Evolutionary conservation across 2,888 invertebrate species (phyloP).

Genomic region (Maniola hyperantus): DNA sequence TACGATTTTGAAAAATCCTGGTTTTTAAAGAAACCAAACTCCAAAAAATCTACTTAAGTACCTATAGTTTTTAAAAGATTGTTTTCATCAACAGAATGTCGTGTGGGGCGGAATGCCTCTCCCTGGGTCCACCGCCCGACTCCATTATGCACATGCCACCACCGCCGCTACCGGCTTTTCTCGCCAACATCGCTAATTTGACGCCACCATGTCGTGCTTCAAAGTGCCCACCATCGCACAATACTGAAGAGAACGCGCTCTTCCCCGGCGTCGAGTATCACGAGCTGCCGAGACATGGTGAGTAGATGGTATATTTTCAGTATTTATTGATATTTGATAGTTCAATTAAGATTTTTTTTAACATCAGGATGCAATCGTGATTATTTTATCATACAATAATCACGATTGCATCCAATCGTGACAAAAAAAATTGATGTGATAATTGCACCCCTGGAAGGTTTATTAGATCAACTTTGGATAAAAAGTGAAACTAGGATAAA

Average conservation of each 20-base stretch:
- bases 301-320: slow-evolving; percentile 33
- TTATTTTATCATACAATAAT: too few species aligned
- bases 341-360: too few species aligned
- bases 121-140: slow-evolving; percentile 90
- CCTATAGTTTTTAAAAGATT: too few species aligned
- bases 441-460: neutral
- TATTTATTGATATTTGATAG: too few species aligned
- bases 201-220: slow-evolving; percentile 86
- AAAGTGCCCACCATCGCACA: slow-evolving; percentile 83
- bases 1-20: too few species aligned
- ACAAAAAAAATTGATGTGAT: too few species aligned
- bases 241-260: slow-evolving; percentile 75
- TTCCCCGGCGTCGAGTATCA: slow-evolving; percentile 89
- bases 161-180: slow-evolving; percentile 90
- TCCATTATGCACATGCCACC: slow-evolving; percentile 92
- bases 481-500: too few species aligned
- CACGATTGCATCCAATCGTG: too few species aligned
- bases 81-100: slow-evolving; percentile 64
- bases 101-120: slow-evolving; percentile 83
- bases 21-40: too few species aligned
- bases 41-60: too few species aligned
- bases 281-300: slow-evolving; percentile 90
- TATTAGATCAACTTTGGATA: too few species aligned
- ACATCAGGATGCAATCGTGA: too few species aligned
- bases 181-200: slow-evolving; percentile 81